Conservation (phyloP, 64 coral and sea anemone genomes). For the Acropora tenuis region DNA sequence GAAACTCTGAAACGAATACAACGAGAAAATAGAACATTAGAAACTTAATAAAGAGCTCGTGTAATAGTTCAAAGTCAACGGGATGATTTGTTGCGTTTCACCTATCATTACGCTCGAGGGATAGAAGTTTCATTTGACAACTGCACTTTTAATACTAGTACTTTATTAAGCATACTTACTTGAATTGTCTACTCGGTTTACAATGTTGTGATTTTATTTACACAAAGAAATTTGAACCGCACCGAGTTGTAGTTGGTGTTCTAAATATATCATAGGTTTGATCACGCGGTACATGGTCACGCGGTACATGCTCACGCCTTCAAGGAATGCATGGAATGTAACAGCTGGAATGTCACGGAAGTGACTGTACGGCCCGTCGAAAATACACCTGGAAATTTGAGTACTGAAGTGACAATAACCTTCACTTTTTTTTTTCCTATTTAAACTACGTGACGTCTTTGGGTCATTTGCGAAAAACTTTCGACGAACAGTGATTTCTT, state of each 20-base stretch:
- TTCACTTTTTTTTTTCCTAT: no score
- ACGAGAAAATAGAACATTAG: neutral
- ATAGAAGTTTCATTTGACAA: neutral
- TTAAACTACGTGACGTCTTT: no score
- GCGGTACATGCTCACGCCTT: neutral
- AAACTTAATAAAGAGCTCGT: neutral
- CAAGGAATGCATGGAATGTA: neutral
- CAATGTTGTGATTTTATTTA: neutral
- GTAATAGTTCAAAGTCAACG: neutral
- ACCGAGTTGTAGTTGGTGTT: no score
- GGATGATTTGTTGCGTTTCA: neutral
- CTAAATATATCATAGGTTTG: no score
- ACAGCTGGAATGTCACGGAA: neutral
- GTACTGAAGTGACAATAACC: no score
- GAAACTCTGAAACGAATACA: conserved; percentile 55
- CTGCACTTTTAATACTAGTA: neutral
- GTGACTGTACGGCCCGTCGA: no score
- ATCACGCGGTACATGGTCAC: neutral
- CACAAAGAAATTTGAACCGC: neutral
- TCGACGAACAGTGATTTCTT: no score
- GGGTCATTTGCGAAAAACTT: no score
- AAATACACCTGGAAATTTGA: no score
- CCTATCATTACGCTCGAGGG: neutral
- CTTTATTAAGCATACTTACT: neutral
- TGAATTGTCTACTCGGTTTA: neutral